phyloP scores from a whole-genome alignment of 2,888 invertebrate species.

The Harmothoe impar region DNA sequence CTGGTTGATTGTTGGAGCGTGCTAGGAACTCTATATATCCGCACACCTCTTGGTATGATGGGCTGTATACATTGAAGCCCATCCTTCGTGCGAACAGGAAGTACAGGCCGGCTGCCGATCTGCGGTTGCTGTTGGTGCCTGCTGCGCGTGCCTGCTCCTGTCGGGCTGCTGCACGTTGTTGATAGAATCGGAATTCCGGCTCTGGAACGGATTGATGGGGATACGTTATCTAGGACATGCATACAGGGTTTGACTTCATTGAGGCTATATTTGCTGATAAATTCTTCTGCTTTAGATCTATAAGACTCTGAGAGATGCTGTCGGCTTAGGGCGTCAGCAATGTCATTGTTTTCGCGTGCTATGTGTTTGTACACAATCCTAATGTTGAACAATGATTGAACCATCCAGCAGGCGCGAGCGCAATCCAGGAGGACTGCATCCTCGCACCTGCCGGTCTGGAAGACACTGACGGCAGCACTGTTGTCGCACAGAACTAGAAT shows the following conservation, averaged over 20 bases:
- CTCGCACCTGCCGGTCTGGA: neutral
- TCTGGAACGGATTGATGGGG: neutral
- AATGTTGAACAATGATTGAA: neutral
- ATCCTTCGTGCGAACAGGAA: neutral
- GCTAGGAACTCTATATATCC: neutral
- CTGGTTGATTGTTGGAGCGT: neutral
- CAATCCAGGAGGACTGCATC: neutral
- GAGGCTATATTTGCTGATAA: neutral
- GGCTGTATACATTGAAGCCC: neutral
- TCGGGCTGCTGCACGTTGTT: neutral
- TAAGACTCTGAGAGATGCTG: neutral
- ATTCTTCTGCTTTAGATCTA: neutral
- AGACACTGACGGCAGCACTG: neutral
- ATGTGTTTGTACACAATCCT: neutral
- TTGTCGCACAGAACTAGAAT: neutral
- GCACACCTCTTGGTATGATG: neutral
- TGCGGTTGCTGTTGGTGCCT: neutral
- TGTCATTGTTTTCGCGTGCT: neutral
- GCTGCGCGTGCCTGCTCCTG: neutral
- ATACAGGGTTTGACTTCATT: neutral
- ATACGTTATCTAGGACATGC: neutral
- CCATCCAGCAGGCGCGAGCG: neutral
- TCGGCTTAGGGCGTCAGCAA: neutral
- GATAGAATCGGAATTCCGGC: neutral
- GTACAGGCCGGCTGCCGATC: neutral